Evolutionary conservation across 2,888 invertebrate genomes (phyloP), one percentile per base, ranked within the genome.

Genomic region (Pheosia gnoma): DNA sequence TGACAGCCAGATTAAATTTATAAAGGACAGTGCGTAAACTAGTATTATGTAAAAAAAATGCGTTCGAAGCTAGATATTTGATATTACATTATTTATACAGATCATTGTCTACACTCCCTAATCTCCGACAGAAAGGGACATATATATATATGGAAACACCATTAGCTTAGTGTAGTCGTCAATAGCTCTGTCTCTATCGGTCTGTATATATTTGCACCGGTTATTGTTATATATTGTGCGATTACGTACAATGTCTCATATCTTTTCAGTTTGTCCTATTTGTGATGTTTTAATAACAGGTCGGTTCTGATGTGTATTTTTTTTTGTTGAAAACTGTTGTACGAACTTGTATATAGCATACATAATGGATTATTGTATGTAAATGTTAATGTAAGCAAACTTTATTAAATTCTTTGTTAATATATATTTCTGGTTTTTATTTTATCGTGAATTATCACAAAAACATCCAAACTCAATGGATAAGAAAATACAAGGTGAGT

Each of bases 371-470:
- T 82, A 79, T 79, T 83, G 72, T 83, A 85, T 85, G 78, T 85
- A 86, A 82, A 86, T 83, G 79, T 86, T 25, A 80, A 79, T 82
- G 77, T 87, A 90, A 89, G 86, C 83, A 78, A 85, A 89, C 82
- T 89, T 90, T 88, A 90, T 90, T 90, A 91, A 91, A 91, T 88
- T 90, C 88, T 90, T 91, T 91, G 91, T 91, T 91, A 88, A 84
- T 87, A 86, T 82, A 83, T 59, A 36, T 57, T 63, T 0, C 62
- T 71, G 63, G 10, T 63, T 79, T 78, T 80, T 78, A 71, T 67
- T 43, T 10, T 5, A 43, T 7, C 7, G 43, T 43, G 4, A 8
- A 43, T 43, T 25, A 25, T 25, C 25, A 25, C 25, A 25, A 25
- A 25, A 25, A 25, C 25, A 25, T 1, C 25, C 25, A 25, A 25